phyloP scores from a whole-genome alignment of 2,797 vertebrate species.

The Valencia hispanica region DNA sequence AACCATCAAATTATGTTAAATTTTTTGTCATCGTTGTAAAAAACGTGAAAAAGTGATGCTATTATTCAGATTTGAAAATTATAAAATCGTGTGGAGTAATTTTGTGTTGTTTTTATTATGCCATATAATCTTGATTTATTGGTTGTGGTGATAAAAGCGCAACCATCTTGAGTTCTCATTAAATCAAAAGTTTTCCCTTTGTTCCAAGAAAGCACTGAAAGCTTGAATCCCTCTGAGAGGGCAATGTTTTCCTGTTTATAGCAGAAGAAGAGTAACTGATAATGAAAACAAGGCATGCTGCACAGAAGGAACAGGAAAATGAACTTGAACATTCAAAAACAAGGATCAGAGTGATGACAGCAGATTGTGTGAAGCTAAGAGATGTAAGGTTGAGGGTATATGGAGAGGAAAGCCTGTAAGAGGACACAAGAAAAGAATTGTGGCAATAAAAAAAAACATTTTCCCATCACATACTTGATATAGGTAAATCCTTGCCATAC shows the following conservation, averaged over 20 bases:
- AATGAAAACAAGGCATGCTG: conserved; percentile 37
- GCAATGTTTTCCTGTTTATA: conserved; percentile 14
- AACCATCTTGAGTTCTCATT: conserved; percentile 14
- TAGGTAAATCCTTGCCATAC: no score
- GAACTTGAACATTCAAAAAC: conserved; percentile 46
- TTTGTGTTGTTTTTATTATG: background rate
- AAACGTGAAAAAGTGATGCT: background rate
- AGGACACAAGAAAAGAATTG: conserved; percentile 31
- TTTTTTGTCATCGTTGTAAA: background rate
- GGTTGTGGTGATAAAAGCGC: conserved; percentile 18
- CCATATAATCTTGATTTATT: conserved; percentile 12
- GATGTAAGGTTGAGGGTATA: background rate
- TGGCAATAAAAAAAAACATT: conserved; percentile 26
- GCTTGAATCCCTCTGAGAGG: background rate
- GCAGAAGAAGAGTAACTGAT: conserved; percentile 24
- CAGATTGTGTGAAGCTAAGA: conserved; percentile 29
- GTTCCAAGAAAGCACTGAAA: conserved; percentile 13
- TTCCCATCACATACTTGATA: background rate
- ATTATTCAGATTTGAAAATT: background rate
- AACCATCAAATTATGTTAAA: background rate
- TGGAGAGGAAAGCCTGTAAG: conserved; percentile 24
- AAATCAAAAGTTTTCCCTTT: conserved; percentile 30
- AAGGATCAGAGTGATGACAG: conserved; percentile 30
- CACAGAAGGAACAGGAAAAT: conserved; percentile 28
- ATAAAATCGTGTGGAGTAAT: background rate